Evolutionary conservation across 2,888 invertebrate species (phyloP).

Genomic region (Morinoia aosen): DNA sequence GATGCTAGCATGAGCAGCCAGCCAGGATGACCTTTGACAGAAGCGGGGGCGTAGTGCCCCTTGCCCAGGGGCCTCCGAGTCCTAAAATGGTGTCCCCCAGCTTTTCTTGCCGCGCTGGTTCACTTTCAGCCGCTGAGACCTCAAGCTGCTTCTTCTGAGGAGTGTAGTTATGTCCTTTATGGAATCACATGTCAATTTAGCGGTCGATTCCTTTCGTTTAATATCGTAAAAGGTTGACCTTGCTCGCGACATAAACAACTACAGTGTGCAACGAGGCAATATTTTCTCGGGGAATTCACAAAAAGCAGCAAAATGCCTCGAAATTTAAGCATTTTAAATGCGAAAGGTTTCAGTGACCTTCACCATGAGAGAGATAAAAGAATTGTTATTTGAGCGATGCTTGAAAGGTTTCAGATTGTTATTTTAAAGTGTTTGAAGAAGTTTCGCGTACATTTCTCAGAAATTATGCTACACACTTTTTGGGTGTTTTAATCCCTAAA

Average conservation of each 20-base stretch:
- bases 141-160: background rate
- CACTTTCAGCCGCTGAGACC: background rate
- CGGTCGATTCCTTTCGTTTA: background rate
- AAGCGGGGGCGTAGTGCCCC: constrained; percentile 30
- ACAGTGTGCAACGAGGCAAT: no score
- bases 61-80: background rate
- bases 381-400: no score
- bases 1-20: constrained; percentile 38
- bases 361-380: no score
- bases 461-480: no score
- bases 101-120: background rate
- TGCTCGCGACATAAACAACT: background rate
- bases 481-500: no score
- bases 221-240: background rate
- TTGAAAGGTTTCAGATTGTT: no score
- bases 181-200: background rate
- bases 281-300: no score
- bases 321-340: no score
- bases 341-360: no score
- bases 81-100: background rate
- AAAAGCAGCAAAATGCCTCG: no score
- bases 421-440: no score
- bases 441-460: no score
- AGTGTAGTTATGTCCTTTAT: background rate
- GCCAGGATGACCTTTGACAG: constrained; percentile 32